A percentile compares a stretch with the other conserved stretches of the same genome.
Evolutionary conservation across 2,113 vertebrate species (phyloP).

Genomic region (pig (Sus scrofa)): DNA sequence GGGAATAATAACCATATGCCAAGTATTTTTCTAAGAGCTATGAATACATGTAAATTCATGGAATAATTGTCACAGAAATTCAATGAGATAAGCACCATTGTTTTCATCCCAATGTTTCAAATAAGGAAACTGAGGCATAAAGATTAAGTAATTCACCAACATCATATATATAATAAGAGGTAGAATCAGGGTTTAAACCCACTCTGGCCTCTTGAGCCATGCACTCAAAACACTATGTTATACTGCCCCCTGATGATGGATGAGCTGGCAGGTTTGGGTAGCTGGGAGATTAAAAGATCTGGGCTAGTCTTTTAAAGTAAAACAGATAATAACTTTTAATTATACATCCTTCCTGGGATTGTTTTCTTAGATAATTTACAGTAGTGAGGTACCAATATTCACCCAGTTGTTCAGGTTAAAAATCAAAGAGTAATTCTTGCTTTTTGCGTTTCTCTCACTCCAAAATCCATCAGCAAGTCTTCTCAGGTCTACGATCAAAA

Average conservation of each 20-base stretch:
- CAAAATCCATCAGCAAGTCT: not conserved
- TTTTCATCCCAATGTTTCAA: constrained; percentile 19
- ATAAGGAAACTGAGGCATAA: not conserved
- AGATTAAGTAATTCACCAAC: not conserved
- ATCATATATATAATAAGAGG: not conserved
- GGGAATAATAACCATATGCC: not conserved
- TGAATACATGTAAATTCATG: not conserved
- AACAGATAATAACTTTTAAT: constrained; percentile 31
- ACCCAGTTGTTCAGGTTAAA: not conserved
- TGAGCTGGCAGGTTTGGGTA: not conserved
- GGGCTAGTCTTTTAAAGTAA: not conserved
- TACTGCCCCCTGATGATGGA: not conserved
- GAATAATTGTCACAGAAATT: not conserved
- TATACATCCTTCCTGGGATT: not conserved
- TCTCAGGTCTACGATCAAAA: not conserved
- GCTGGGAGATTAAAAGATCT: not conserved
- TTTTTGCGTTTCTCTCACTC: not conserved
- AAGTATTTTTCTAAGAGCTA: not conserved
- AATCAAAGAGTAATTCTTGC: not conserved
- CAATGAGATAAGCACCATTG: not conserved
- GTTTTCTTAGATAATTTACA: not conserved
- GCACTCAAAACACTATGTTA: not conserved
- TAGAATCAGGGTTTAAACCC: not conserved
- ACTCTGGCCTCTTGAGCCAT: not conserved
- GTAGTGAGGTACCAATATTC: not conserved